A percentile compares a stretch with the other conserved stretches of the same genome.
phyloP scores from a whole-genome alignment of 2,113 vertebrate species.

The Anolis sagrei region DNA sequence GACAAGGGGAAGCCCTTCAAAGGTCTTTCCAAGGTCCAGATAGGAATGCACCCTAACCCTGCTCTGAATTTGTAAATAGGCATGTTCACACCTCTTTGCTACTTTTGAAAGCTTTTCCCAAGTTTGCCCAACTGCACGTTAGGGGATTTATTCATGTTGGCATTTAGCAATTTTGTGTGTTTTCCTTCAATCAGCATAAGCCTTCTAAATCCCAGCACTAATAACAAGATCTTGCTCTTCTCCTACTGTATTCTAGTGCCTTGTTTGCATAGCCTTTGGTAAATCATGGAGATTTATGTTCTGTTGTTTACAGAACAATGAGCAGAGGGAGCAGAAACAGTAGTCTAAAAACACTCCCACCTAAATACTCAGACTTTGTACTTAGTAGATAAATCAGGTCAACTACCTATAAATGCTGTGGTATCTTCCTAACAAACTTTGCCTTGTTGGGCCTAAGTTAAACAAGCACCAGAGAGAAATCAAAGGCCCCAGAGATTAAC shows the following conservation, averaged over 20 bases:
- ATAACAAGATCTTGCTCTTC: slow-evolving; percentile 75
- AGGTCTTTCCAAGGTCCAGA: slow-evolving; percentile 15
- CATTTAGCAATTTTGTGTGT: slow-evolving; percentile 81
- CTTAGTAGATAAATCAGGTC: slow-evolving; percentile 58
- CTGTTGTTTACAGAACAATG: slow-evolving; percentile 76
- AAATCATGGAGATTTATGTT: slow-evolving; percentile 76
- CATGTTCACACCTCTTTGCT: slow-evolving; percentile 77
- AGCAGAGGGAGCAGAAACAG: slow-evolving; percentile 63
- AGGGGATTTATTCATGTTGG: slow-evolving; percentile 77
- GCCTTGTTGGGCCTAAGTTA: background rate
- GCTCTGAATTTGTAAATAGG: slow-evolving; percentile 79
- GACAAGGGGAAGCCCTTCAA: background rate
- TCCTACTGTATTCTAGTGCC: slow-evolving; percentile 39
- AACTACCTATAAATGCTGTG: slow-evolving; percentile 51
- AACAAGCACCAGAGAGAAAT: slow-evolving; percentile 19
- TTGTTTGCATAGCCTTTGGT: slow-evolving; percentile 66
- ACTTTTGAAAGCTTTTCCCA: slow-evolving; percentile 75
- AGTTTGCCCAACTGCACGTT: slow-evolving; percentile 74
- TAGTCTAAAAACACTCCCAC: slow-evolving; percentile 67
- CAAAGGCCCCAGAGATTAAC: background rate
- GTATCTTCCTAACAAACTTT: slow-evolving; percentile 43
- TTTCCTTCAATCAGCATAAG: slow-evolving; percentile 76
- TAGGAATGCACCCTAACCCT: slow-evolving; percentile 56
- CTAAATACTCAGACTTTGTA: slow-evolving; percentile 69
- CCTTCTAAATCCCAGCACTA: slow-evolving; percentile 77